Evolutionary conservation across 2,888 invertebrate species (phyloP).

Genomic region (Elegia similella): DNA sequence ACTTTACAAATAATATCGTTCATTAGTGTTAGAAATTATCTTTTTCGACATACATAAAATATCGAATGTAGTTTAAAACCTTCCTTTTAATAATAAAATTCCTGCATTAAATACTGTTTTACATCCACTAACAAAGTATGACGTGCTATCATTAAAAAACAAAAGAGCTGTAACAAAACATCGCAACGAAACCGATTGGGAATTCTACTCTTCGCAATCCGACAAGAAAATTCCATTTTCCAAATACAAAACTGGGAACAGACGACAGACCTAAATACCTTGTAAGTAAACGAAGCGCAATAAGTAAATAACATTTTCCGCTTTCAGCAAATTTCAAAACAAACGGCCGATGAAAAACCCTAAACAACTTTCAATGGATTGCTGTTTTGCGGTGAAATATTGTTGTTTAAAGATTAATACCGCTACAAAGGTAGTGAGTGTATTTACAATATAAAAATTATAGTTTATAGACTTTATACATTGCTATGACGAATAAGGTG

Average conservation of each 20-base stretch:
- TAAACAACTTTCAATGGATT: slow-evolving; percentile 61
- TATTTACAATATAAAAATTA: no score
- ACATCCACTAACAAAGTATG: no score
- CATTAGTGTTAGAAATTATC: no score
- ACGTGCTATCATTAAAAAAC: slow-evolving; percentile 46
- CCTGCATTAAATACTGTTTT: no score
- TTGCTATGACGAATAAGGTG: no score
- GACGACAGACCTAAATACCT: slow-evolving; percentile 75
- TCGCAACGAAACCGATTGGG: slow-evolving; percentile 69
- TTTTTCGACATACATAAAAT: no score
- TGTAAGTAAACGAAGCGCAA: slow-evolving; percentile 78
- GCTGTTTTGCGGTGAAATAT: slow-evolving; percentile 32
- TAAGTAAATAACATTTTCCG: slow-evolving; percentile 73
- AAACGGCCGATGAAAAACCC: slow-evolving; percentile 63
- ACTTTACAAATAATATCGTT: no score
- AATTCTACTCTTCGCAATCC: slow-evolving; percentile 59
- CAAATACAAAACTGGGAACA: slow-evolving; percentile 69
- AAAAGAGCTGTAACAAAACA: slow-evolving; percentile 55
- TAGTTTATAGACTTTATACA: no score
- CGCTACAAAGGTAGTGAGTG: not conserved
- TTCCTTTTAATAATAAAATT: no score
- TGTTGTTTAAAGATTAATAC: slow-evolving; percentile 6
- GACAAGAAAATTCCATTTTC: slow-evolving; percentile 79
- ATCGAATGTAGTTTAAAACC: no score
- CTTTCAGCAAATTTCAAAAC: slow-evolving; percentile 66